phyloP scores from a whole-genome alignment of 2,113 vertebrate species.

The Sapajus apella region DNA sequence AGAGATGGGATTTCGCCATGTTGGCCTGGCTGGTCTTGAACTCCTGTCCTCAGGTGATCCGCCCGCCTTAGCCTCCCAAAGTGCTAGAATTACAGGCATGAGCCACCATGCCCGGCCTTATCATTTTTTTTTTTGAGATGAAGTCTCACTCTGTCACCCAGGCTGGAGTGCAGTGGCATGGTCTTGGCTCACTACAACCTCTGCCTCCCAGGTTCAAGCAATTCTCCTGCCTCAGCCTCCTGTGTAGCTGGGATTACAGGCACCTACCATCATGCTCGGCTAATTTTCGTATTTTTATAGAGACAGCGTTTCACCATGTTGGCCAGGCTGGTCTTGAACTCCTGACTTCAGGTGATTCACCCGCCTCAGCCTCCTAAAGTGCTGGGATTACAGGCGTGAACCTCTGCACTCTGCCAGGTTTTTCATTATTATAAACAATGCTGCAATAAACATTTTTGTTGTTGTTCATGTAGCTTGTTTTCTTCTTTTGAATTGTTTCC shows the following conservation, averaged over 20 bases:
- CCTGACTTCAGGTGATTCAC: neutral
- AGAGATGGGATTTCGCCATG: neutral
- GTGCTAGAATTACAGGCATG: neutral
- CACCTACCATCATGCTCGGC: neutral
- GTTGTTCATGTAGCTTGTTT: neutral
- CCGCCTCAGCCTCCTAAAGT: neutral
- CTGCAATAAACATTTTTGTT: neutral
- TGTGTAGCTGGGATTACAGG: neutral
- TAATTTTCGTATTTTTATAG: neutral
- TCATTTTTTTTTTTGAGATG: neutral
- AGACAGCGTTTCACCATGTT: neutral
- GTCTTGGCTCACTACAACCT: neutral
- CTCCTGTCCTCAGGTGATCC: neutral
- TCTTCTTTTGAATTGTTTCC: constrained; percentile 46
- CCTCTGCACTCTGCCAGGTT: neutral
- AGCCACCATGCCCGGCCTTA: neutral
- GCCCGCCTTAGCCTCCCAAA: neutral
- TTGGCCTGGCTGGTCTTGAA: neutral
- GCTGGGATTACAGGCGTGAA: neutral
- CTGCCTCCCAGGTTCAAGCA: neutral
- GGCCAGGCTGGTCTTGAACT: neutral
- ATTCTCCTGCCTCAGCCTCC: neutral
- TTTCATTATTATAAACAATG: neutral
- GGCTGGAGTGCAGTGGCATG: neutral
- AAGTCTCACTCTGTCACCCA: neutral